Evolutionary conservation across 2,888 invertebrate genomes (phyloP), one percentile per base, ranked within the genome.

Genomic region (Caenorhabditis zanzibari): DNA sequence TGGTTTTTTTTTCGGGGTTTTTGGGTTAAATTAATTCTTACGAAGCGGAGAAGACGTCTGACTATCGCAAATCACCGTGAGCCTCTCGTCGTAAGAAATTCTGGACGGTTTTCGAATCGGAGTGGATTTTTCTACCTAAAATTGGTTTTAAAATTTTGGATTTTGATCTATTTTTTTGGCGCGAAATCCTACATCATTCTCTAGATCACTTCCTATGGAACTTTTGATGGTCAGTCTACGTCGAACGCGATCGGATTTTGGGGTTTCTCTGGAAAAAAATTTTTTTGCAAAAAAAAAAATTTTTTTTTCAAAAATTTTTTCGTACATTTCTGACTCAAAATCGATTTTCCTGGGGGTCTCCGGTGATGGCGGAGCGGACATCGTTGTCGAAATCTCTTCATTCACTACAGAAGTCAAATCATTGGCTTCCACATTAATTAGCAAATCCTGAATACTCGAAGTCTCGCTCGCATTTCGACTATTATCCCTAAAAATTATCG

Each of bases 21-120:
- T 19, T 35, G 28, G 16, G 35, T 6, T 32, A 32, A 16, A 28
- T n/a, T 5, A 38, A 41, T 7, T 41, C 81, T 72, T 63, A 81
- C 81, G 71, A n/a, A 72, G 69, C 0, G 81, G 81, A 10, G 80
- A 81, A 2, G 74, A 71, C 52, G 73, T 59, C 19, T 82, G 64
- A 44, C 66, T 82, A 41, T 85, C 85, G 52, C 82, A 82, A n/a
- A 82, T 77, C 28, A 85, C 79, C 22, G 85, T 85, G 14, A 85
- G 61, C 52, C 75, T 59, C 22, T 85, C 85, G 41, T 85, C 80
- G 22, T 81, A 74, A 4, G 82, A 80, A 26, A 85, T 81, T 59
- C 81, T 14, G 9, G 85, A 85, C 9, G 84, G 84, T 76, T 84
- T 84, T 72, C 84, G 28, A 2, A 66, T 44, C 3, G 49, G 80